A percentile compares a stretch with the other conserved stretches of the same genome.
These are phyloP conservation scores for Scomberomorus guttatus DNA, from an alignment of 2,797 vertebrate species.

Conservation along the genomic window DNA sequence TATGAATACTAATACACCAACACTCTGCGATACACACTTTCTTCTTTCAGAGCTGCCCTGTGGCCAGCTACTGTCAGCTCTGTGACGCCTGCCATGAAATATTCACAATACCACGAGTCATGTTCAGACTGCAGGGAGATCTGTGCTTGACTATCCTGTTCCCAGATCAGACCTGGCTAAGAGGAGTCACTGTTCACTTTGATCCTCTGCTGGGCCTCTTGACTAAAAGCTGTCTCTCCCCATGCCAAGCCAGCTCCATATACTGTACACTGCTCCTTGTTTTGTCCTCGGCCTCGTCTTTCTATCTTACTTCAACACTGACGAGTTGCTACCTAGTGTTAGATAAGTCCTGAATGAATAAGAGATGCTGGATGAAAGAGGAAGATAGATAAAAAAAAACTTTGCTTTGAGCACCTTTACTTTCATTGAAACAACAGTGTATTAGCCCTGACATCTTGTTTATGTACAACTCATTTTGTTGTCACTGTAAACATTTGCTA, in stretches of 20 bases:
- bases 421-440: slow-evolving; percentile 1
- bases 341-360: neutral
- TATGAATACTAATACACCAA: slow-evolving; percentile 48
- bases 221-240: slow-evolving; percentile 55
- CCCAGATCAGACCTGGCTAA: slow-evolving; percentile 72
- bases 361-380: neutral
- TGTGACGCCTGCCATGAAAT: slow-evolving; percentile 76
- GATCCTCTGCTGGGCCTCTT: slow-evolving; percentile 65
- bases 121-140: slow-evolving; percentile 68
- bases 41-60: slow-evolving; percentile 64
- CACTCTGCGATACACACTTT: slow-evolving; percentile 41
- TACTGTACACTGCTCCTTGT: neutral
- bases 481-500: slow-evolving; percentile 45
- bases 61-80: slow-evolving; percentile 74
- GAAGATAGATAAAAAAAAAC: neutral
- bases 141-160: slow-evolving; percentile 61
- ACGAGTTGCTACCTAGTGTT: slow-evolving; percentile 15
- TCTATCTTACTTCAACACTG: slow-evolving; percentile 17
- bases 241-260: slow-evolving; percentile 38
- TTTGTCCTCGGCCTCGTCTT: neutral
- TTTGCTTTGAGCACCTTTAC: slow-evolving; percentile 10
- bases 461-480: slow-evolving; percentile 35
- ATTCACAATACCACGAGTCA: slow-evolving; percentile 76
- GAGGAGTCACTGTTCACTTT: slow-evolving; percentile 71
- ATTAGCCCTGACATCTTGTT: slow-evolving; percentile 54